Evolutionary conservation across 2,888 invertebrate genomes (phyloP).

Genomic region (Caenorhabditis drosophilae): DNA sequence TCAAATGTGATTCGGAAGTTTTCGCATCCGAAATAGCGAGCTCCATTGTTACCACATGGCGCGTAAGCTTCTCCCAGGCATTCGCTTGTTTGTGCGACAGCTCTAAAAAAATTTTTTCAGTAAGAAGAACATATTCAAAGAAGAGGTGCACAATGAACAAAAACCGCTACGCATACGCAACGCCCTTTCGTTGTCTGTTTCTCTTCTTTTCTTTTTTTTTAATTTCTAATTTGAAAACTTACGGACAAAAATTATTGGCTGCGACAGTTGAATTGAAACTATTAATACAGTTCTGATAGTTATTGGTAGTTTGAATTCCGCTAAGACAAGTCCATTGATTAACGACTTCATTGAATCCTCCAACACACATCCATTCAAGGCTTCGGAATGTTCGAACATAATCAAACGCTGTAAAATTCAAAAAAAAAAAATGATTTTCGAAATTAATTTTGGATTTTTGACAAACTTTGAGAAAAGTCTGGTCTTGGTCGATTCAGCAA

Average conservation of each 20-base stretch:
- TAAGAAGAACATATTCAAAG: too few relatives aligned
- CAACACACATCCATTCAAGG: constrained; percentile 54
- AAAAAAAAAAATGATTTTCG: neutral
- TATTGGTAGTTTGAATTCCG: constrained; percentile 24
- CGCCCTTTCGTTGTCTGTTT: too few relatives aligned
- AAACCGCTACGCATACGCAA: too few relatives aligned
- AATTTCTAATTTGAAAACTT: constrained; percentile 6
- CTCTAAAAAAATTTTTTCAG: constrained; percentile 18
- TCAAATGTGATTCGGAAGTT: constrained; percentile 53
- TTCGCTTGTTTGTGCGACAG: constrained; percentile 34
- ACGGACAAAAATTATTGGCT: constrained; percentile 48
- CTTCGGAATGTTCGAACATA: constrained; percentile 52
- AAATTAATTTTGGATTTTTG: neutral
- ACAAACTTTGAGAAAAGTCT: constrained; percentile 34
- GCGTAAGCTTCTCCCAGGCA: constrained; percentile 47
- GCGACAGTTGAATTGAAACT: constrained; percentile 44
- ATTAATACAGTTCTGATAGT: constrained; percentile 32
- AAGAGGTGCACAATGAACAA: too few relatives aligned
- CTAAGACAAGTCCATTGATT: constrained; percentile 39
- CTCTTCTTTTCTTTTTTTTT: too few relatives aligned
- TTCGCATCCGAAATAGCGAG: constrained; percentile 55
- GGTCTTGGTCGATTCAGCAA: constrained; percentile 40
- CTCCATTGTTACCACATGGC: constrained; percentile 31
- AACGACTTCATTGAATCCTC: constrained; percentile 52
- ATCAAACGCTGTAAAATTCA: constrained; percentile 41